Percentiles rank a stretch among this genome's conserved stretches.
Conservation (phyloP, 2,113 vertebrate genomes). For the Xenopus laevis region DNA sequence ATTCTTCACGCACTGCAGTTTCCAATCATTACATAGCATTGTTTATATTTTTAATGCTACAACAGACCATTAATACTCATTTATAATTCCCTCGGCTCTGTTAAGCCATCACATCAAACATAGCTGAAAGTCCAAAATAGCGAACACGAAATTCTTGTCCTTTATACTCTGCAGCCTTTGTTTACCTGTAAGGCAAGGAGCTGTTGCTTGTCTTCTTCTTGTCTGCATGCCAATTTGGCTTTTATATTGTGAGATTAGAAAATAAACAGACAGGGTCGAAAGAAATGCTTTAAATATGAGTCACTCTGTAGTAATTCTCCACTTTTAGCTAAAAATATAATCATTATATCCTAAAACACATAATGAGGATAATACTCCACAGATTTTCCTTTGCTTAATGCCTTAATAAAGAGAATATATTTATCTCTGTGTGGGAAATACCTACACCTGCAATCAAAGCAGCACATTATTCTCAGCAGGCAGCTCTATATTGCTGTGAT, state of each 20-base stretch:
- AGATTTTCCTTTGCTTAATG: too few relatives aligned
- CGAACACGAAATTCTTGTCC: background rate
- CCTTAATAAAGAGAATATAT: too few relatives aligned
- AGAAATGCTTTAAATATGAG: background rate
- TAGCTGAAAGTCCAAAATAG: constrained; percentile 25
- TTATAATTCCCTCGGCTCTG: constrained; percentile 10
- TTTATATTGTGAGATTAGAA: background rate
- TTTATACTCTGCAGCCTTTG: constrained; percentile 1
- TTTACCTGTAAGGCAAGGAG: constrained; percentile 2
- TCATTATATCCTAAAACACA: too few relatives aligned
- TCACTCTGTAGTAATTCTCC: background rate
- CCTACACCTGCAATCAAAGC: too few relatives aligned
- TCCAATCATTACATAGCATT: constrained; percentile 16
- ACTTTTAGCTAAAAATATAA: too few relatives aligned
- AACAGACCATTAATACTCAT: constrained; percentile 26
- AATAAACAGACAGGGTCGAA: background rate
- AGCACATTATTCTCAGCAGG: too few relatives aligned
- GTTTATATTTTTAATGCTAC: constrained; percentile 25
- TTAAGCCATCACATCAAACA: constrained; percentile 30
- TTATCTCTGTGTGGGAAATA: too few relatives aligned
- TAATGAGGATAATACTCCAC: too few relatives aligned
- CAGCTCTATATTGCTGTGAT: too few relatives aligned
- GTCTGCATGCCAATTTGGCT: background rate
- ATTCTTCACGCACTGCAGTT: constrained; percentile 14
- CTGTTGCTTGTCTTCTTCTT: background rate